Conservation (phyloP, 1,140 invertebrate species). For the Pantala flavescens region DNA sequence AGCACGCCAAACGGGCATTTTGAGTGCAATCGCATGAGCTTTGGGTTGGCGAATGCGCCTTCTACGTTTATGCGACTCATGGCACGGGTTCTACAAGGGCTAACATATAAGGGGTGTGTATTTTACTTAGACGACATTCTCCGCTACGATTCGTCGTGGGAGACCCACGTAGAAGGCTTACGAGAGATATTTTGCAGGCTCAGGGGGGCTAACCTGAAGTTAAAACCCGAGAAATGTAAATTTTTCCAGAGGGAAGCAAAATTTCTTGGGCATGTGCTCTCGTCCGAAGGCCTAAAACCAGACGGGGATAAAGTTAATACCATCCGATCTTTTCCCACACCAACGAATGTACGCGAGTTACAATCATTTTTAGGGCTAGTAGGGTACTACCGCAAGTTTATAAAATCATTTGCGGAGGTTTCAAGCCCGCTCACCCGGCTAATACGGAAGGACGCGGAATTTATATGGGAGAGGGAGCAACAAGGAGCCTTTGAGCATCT, state of each 20-base stretch:
- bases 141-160: neutral
- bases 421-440: conserved; percentile 16
- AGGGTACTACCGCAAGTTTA: conserved; percentile 19
- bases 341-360: neutral
- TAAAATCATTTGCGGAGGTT: conserved; percentile 17
- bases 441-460: neutral
- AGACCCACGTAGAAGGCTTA: neutral
- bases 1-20: conserved; percentile 22
- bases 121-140: neutral
- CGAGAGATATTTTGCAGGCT: neutral
- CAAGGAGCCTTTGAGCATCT: conserved; percentile 14
- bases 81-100: conserved; percentile 15
- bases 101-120: neutral
- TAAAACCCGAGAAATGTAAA: conserved; percentile 12
- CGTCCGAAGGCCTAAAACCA: neutral
- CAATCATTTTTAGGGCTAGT: conserved; percentile 18
- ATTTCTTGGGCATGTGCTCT: conserved; percentile 5
- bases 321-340: conserved; percentile 6
- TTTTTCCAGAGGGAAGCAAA: conserved; percentile 1
- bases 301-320: conserved; percentile 17
- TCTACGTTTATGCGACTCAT: conserved; percentile 23
- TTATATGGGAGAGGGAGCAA: conserved; percentile 14
- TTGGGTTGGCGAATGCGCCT: conserved; percentile 27
- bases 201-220: neutral
- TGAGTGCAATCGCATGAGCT: conserved; percentile 26